Evolutionary conservation across 2,888 invertebrate species (phyloP).

Genomic region (Temnothorax unifasciatus): DNA sequence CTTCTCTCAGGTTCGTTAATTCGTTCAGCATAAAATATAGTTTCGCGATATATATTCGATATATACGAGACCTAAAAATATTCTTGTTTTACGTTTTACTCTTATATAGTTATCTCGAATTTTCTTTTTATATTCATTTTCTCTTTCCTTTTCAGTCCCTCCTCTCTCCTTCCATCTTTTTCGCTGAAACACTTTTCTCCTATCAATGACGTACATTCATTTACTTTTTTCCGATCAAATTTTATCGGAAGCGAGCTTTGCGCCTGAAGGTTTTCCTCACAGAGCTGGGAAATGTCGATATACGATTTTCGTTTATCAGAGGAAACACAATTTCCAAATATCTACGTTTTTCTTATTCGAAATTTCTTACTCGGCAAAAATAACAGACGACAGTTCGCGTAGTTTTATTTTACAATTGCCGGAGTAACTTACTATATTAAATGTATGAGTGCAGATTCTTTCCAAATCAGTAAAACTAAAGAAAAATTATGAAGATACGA

Average conservation of each 20-base stretch:
- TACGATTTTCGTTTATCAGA: constrained; percentile 37
- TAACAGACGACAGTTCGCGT: background rate
- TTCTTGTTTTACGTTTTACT: background rate
- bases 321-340: constrained; percentile 28
- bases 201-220: constrained; percentile 29
- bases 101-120: background rate
- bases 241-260: constrained; percentile 28
- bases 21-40: background rate
- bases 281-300: constrained; percentile 14
- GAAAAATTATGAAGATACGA: background rate
- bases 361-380: background rate
- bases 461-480: background rate
- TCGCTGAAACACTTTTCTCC: constrained; percentile 2
- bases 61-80: background rate
- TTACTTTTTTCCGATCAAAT: constrained; percentile 46
- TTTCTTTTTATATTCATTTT: background rate
- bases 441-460: background rate
- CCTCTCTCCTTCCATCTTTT: background rate
- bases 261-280: constrained; percentile 26
- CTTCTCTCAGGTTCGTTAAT: background rate
- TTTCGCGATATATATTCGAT: background rate
- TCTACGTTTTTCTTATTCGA: background rate
- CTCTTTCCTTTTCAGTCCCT: constrained; percentile 9
- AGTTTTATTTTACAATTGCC: constrained; percentile 5
- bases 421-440: background rate